Base-by-base conservation (phyloP, 53 echinoderm and acorn worm genomes). In the Astropecten irregularis region DNA sequence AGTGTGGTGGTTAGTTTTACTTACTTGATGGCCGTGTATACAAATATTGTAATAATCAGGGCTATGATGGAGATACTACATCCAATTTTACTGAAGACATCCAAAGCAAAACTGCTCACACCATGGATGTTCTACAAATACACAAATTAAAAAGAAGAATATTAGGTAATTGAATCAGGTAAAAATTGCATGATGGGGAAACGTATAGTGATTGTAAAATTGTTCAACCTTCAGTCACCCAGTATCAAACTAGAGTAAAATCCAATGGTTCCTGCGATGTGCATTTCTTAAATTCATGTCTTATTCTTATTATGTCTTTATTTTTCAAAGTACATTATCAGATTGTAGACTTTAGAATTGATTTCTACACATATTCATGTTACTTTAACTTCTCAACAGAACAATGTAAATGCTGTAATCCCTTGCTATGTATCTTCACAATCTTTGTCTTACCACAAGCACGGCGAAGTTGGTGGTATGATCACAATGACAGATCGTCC, bases 41-140 rank as follows among this genome's bases (percentile, higher is more conserved):
- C 36, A 42, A 38, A 7, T 19, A 69, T 16, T 8, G 84, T 83
- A 13, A 83, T n/a, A 18, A 53, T 38, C 4, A 83, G 84, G 9
- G 69, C 42, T 18, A 70, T 47, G 62, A 93, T 88, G 23, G 88
- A 91, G 2, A 93, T 31, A 0, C 76, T 82, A 73, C 93, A 93
- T 9, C 93, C 93, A 30, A 93, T 81, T 65, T 83, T 90, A 53
- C 87, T 93, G 20, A 90, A 47, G 25, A 93, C 27, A 55, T 86
- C 83, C 6, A 93, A 66, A 19, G 86, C 77, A 10, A 81, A 55
- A 49, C 67, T 67, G 4, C 52, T 38, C 21, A 51, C 16, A 3
- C 83, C 68, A 18, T 55, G 66, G 30, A 83, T 38, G 23, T 83
- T 54, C 83, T 83, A 16, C 18, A 35, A 53, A 82, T 54, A 62